Base-by-base conservation (phyloP, 2,888 invertebrate genomes). In the Malthinus seriepunctatus region DNA sequence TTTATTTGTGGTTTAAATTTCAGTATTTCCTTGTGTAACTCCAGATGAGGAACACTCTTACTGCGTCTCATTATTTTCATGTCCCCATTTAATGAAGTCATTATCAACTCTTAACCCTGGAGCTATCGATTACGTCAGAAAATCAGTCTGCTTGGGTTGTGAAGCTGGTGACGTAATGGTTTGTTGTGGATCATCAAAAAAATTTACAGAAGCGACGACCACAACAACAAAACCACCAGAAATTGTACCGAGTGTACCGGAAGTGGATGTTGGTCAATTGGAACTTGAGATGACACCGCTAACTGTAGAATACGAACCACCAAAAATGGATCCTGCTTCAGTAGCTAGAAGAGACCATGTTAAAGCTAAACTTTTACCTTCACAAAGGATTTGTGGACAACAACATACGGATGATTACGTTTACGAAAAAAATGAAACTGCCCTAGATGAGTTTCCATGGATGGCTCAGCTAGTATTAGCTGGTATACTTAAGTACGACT, bases 391-490 rank as follows among this genome's bases (percentile, higher is more conserved):
- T n/a, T 56, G 56, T 15, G 56, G 56, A 5, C 37, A 34, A 6
- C 56, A 56, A 10, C 56, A 50, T 10, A 56, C 45, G 2, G 50
- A 56, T 12, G 50, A 56, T 10, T 35, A 37, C 10, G 33, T 45
- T 32, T 33, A 45, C n/a, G 42, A 55, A 31, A 9, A 12, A 8
- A 54, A 4, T 11, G 8, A 14, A 12, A 49, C 53, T 3, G 53
- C 50, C 5, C 5, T 58, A 12, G 53, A 53, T 9, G 58, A 58
- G 32, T 58, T 58, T 50, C 58, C 58, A 4, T 58, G 58, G 58
- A n/a, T n/a, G n/a, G n/a, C n/a, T n/a, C n/a, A n/a, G n/a, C n/a
- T n/a, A n/a, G n/a, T n/a, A n/a, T n/a, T 58, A 3, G 52, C 47
- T 31, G 51, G 6, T 57, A 32, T 32, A 49, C 6, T 9, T 52